Evolutionary conservation across 2,888 invertebrate genomes (phyloP), one percentile per base, ranked within the genome.

Genomic region (Smittia aterrima): DNA sequence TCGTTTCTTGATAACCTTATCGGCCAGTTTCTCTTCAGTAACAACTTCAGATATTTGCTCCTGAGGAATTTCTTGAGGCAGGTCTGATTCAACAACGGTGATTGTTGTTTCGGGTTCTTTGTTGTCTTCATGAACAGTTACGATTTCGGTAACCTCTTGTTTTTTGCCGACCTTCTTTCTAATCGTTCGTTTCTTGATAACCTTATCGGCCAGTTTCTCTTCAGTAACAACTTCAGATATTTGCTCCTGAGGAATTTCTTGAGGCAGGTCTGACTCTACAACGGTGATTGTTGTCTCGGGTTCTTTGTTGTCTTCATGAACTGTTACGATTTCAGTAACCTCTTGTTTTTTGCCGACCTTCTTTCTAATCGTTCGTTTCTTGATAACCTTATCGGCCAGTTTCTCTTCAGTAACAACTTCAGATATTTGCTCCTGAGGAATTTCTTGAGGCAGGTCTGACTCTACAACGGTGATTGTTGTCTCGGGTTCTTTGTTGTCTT

Each of bases 61-160:
- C 40, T 25, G 3, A 3, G 40, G 38, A 18, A 13, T 40, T 68
- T 38, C 38, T 38, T 68, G 4, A 38, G n/a, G 18, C n/a, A 40
- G 9, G 11, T 16, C 27, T 27, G 75, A 73, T 62, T 80, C 81
- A 70, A 79, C 76, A 16, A 81, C 78, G 7, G 79, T 77, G 25
- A 82, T 79, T 22, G 79, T 78, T 67, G 79, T 79, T 77, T 79
- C 76, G 24, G 81, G 81, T 77, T 78, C 76, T 78, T 79, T 79
- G 73, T 77, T 79, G 76, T 77, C 80, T 77, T 79, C 79, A 77
- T 79, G 79, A 74, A 76, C 77, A 22, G 75, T 79, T 75, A 78
- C 78, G 68, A 78, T 78, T 75, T 79, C 78, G 1, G 79, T 79
- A 1, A 78, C 77, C 78, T 82, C 80, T 77, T 80, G 78, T 77